These are phyloP conservation scores for Dendrolimus pini DNA, from an alignment of 2,888 invertebrate species.

Conservation along the genomic window DNA sequence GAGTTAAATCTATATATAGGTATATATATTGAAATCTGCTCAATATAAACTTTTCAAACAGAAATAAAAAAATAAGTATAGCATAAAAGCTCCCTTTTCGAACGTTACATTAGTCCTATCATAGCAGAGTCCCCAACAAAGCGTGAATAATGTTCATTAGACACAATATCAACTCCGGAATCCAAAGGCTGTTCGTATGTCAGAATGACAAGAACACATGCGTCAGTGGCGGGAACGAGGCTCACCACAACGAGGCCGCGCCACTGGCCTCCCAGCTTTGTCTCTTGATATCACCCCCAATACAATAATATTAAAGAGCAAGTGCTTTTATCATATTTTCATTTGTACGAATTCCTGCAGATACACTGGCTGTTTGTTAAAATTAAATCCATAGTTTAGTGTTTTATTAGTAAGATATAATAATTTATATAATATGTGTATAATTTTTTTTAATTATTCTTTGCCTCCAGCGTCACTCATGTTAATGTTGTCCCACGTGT, in stretches of 20 bases:
- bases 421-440: no score
- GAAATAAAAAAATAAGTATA: background rate
- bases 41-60: no score
- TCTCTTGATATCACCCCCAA: conserved; percentile 4
- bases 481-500: no score
- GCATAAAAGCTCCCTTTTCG: background rate
- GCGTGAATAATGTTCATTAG: conserved; percentile 10
- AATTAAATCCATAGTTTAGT: no score
- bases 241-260: conserved; percentile 19
- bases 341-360: no score
- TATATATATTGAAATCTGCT: no score
- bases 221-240: conserved; percentile 12
- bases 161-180: conserved; percentile 8
- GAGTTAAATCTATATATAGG: no score
- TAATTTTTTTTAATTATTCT: no score
- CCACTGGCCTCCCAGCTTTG: conserved; percentile 3
- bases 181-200: conserved; percentile 12
- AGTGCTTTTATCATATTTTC: no score
- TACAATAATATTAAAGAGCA: background rate
- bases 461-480: no score
- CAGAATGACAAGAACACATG: conserved; percentile 17
- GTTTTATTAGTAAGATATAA: no score
- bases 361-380: no score
- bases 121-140: conserved; percentile 9
- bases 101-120: background rate